Evolutionary conservation across 2,113 vertebrate genomes (phyloP), one percentile per base, ranked within the genome.

Genomic region (Eptesicus fuscus): DNA sequence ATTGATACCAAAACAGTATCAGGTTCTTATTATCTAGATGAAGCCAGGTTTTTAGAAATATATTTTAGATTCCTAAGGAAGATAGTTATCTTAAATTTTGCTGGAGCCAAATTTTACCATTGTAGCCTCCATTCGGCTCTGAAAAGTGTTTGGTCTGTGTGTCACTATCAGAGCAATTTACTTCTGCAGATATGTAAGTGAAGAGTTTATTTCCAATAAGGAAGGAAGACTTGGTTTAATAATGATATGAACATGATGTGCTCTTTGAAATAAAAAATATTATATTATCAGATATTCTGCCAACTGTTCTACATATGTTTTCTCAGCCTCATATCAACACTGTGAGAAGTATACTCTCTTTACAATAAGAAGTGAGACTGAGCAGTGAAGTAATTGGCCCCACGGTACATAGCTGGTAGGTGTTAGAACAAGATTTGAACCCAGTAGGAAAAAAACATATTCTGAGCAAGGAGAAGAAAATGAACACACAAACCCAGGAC

Each of bases 401-500:
- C 74, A 51, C 51, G 44, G 42, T 89, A 61, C 23, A 44, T 22
- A 82, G 44, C 69, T 87, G 69, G 28, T 49, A 82, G 71, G 63
- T 49, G 25, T 37, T 85, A 25, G 22, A 49, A 84, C 18, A 88
- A 63, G 61, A 63, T 74, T 78, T 87, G 37, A 94, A 90, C 71
- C 17, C 83, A 91, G 77, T 25, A 23, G n/a, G 11, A 63, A 2
- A 30, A 42, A 73, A 83, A 95, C 44, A 44, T 47, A 47, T 70
- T 83, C 47, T 88, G 32, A 88, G 63, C 51, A 94, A 94, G 49
- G 71, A 93, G 88, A 93, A 87, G 86, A 93, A 80, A 74, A 13
- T n/a, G 8, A 32, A 4, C 40, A 10, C 22, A 44, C 28, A 44
- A 42, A 56, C 28, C 35, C 25, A 40, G 49, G 37, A 83, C 17